These are phyloP conservation scores for Lasioglossum baleicum DNA, from an alignment of 1,140 invertebrate species.

Conservation along the genomic window DNA sequence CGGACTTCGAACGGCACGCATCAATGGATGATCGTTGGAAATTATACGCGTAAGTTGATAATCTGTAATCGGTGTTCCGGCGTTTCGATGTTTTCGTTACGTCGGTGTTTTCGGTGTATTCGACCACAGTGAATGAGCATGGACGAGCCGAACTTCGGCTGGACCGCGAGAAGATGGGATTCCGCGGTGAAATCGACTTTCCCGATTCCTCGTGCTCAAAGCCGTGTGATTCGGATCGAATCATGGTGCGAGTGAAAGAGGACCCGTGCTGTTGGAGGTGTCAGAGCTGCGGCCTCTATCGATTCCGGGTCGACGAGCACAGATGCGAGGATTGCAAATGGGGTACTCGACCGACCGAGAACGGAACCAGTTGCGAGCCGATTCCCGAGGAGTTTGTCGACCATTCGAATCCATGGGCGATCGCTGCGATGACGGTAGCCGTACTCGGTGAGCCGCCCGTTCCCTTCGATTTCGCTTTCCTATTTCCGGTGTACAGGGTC, in stretches of 20 bases:
- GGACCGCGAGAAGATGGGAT: conserved; percentile 70
- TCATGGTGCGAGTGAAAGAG: conserved; percentile 77
- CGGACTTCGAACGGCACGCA: conserved; percentile 66
- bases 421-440: conserved; percentile 80
- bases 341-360: conserved; percentile 75
- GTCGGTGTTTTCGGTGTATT: no score
- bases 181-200: conserved; percentile 59
- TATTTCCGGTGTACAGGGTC: no score
- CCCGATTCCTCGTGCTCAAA: conserved; percentile 78
- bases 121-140: conserved; percentile 70
- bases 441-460: conserved; percentile 50
- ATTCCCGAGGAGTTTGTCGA: conserved; percentile 82
- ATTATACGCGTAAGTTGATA: conserved; percentile 78
- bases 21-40: conserved; percentile 79
- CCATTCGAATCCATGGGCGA: conserved; percentile 81
- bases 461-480: no score
- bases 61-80: no score
- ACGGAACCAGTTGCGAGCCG: conserved; percentile 76
- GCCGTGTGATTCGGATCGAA: conserved; percentile 76
- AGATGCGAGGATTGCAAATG: conserved; percentile 82
- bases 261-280: conserved; percentile 84
- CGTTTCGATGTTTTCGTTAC: no score
- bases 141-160: conserved; percentile 67
- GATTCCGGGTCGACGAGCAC: conserved; percentile 83
- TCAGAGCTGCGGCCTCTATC: conserved; percentile 82